Evolutionary conservation across 1,140 invertebrate genomes (phyloP), one percentile per base, ranked within the genome.

Genomic region (Ceratosolen fusciceps): DNA sequence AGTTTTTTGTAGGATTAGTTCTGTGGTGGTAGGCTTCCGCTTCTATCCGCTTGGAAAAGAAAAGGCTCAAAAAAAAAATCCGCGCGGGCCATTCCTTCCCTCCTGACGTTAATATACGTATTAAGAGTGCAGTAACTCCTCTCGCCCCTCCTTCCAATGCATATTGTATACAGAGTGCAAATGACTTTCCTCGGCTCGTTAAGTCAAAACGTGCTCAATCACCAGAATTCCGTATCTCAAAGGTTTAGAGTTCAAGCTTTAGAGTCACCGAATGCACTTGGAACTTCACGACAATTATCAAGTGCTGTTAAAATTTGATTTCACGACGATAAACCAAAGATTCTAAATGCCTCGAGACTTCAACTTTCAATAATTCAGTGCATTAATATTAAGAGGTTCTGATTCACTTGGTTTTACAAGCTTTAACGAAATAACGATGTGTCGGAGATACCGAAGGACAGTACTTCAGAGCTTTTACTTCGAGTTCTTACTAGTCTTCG

Each of bases 191-290:
- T 34, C 2, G 29, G 29, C 5, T 65, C 31, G 60, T 65, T 37
- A 37, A 37, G 19, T 5, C 60, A n/a, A 65, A 65, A 65, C 60
- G 60, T 65, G 31, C 31, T 65, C 19, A 65, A 65, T 65, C 16
- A 65, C 8, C 16, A 65, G n/a, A n/a, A 65, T 65, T 21, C 4
- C 9, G 8, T 65, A 65, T 37, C 31, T 65, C 10, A 16, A 31
- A 8, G 37, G 16, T n/a, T 10, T n/a, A n/a, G 2, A 37, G 31
- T 31, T 65, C n/a, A 9, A 65, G 19, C 34, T 37, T 1, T 10
- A 37, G 34, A 37, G 60, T 65, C 60, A 37, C 60, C 8, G n/a
- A 31, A 65, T 37, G 31, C 31, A 8, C 60, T 65, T 37, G 0
- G 21, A 37, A 21, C 2, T 21, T 65, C 2, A 37, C 19, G 60